Evolutionary conservation across 2,113 vertebrate genomes (phyloP), one percentile per base, ranked within the genome.

Genomic region (Phasianus colchicus): DNA sequence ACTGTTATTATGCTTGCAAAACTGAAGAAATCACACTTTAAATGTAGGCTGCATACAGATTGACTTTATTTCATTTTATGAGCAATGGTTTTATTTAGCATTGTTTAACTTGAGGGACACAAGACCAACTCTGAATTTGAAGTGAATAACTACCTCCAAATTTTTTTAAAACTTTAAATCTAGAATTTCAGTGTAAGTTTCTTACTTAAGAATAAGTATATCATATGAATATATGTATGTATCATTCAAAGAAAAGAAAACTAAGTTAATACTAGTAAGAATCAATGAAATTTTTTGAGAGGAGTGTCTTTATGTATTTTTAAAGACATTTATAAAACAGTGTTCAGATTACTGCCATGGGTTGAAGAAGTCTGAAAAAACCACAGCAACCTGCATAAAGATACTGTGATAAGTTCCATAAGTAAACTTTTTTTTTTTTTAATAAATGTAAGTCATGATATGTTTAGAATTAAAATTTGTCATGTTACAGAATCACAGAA

Each of bases 231-330:
- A n/a, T n/a, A 4, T 24, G 7, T 6, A 21, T 6, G 5, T 45
- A 45, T 27, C 1, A 0, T 6, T 60, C 9, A 42, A 4, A 69
- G 38, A 83, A 24, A 9, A 72, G 15, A 75, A 83, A 42, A 5
- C 43, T 2, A 61, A 48, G 71, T 24, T 75, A 71, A 67, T 58
- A n/a, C 3, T 34, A 83, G 11, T 2, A 71, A 86, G 91, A 86
- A 64, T 20, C 0, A 0, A 13, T 25, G 4, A 66, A 0, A 0
- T 27, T 69, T 86, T 83, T 55, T 47, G 24, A 2, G 8, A 2
- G 4, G 16, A 60, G n/a, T 69, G 50, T 80, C 47, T 52, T 8
- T 5, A 24, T 22, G 9, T 64, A 18, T 85, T 25, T 52, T 52
- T 52, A 5, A 52, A 27, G n/a, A 20, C 36, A 6, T 64, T 58